Base-by-base conservation (phyloP, 64 coral and sea anemone genomes). In the Acropora yongei region DNA sequence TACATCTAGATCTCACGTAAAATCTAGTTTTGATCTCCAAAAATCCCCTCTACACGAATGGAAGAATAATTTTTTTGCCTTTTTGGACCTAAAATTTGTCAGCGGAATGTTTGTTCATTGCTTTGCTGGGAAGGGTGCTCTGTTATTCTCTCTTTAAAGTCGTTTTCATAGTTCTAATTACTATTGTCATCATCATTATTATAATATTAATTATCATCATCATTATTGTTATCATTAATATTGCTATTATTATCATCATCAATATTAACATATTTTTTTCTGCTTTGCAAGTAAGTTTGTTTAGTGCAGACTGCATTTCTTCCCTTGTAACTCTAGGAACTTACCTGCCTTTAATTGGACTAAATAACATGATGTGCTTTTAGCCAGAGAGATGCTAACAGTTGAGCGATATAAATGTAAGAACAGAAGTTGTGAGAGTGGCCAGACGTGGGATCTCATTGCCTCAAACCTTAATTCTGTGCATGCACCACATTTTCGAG, bases 401-500 rank as follows among this genome's bases (percentile, higher is more conserved):
- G 74, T 44, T 19, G 77, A 90, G 14, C 88, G 57, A 57, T 80
- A 80, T 19, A 63, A 90, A 49, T 90, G 44, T 43, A 90, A 90
- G 63, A 42, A 57, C 74, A 90, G 88, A 90, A 90, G 75, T 10
- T 11, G 77, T 17, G 88, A 90, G 77, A 80, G 88, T 90, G 88
- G 88, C 1, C 51, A 90, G 55, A 77, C 57, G n/a, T 90, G 88
- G 88, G 88, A 90, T 39, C 41, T 80, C 49, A 90, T 90, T 80
- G 88, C 77, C 7, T 5, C 51, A 3, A 79, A 90, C 42, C 88
- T 90, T 14, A 90, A 90, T 79, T 17, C 76, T 79, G 20, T 90
- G 8, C 75, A 67, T 60, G 43, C 44, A 45, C 88, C 77, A 79
- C 49, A 47, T 68, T 90, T 80, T 14, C 57, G 88, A 10, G 88